Evolutionary conservation across 2,113 vertebrate species (phyloP).

Genomic region (Pseudorhombus dupliciocellatus): DNA sequence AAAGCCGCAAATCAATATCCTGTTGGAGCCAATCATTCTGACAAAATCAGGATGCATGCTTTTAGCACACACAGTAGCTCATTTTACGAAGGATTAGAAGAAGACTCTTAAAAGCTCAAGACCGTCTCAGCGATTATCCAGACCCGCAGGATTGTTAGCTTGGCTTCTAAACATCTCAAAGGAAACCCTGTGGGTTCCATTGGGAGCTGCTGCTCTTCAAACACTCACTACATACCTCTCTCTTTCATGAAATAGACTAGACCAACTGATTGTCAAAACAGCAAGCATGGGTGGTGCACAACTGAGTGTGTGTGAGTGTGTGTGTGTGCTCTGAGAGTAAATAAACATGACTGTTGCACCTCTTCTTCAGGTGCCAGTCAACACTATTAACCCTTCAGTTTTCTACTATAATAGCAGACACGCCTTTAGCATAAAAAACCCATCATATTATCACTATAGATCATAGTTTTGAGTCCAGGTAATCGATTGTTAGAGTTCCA

Average conservation of each 20-base stretch:
- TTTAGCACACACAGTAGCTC: conserved; percentile 57
- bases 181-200: conserved; percentile 48
- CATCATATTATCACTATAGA: conserved; percentile 58
- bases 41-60: conserved; percentile 36
- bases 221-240: conserved; percentile 54
- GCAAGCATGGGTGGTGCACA: conserved; percentile 33
- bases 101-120: conserved; percentile 44
- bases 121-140: conserved; percentile 57
- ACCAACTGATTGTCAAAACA: conserved; percentile 67
- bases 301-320: conserved; percentile 26
- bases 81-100: conserved; percentile 57
- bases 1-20: conserved; percentile 50
- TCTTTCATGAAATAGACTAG: conserved; percentile 46
- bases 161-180: conserved; percentile 43
- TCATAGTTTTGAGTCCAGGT: conserved; percentile 55
- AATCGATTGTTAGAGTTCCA: conserved; percentile 57
- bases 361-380: conserved; percentile 27
- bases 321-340: neutral
- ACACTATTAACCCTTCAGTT: conserved; percentile 38
- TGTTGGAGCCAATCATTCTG: conserved; percentile 43
- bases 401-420: conserved; percentile 54
- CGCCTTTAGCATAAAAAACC: conserved; percentile 29
- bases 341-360: conserved; percentile 11
- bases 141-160: conserved; percentile 42
- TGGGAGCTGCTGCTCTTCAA: conserved; percentile 56